Base-by-base conservation (phyloP, 2,888 invertebrate genomes). In the Polydrusus pterygomalis region DNA sequence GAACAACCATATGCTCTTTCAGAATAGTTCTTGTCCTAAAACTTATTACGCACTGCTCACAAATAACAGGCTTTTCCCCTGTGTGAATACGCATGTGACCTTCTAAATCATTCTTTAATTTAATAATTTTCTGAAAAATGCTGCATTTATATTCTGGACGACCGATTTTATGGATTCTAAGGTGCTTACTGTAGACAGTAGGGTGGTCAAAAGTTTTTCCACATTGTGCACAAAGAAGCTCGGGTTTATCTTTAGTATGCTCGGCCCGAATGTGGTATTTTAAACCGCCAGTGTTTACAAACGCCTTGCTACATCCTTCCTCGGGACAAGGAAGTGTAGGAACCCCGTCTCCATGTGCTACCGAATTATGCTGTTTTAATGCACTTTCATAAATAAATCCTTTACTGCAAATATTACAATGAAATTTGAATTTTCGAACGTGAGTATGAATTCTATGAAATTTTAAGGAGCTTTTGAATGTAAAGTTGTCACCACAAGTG, bases 31-130 rank as follows among this genome's bases (percentile, higher is more conserved):
- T 87, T 38, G 45, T 74, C 69, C 84, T 86, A n/a, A 88, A 88
- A 0, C 83, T 81, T 70, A 87, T 88, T 0, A 85, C 86, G 79
- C 88, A 89, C 1, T 85, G 77, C 43, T 87, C 84, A 79, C 88
- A 79, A 43, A 70, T 65, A 54, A 79, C 80, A 25, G 82, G 83
- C 51, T 81, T 83, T 70, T 84, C 85, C 0, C 83, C 83, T 0
- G 79, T 76, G 70, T 80, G 86, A 0, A 80, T 81, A 67, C 82
- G 82, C 68, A 82, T 78, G 25, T 74, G 74, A 15, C 13, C 20
- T 56, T 51, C 11, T 10, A 70, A 40, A 51, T 67, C 47, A 10
- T 15, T 15, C 11, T 8, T 65, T 17, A 25, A 38, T 8, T 43
- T 43, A 18, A 18, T 1, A 13, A 30, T 18, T 38, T 74, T 74